phyloP scores from a whole-genome alignment of 2,797 vertebrate genomes.

The Onychomys leucogaster region DNA sequence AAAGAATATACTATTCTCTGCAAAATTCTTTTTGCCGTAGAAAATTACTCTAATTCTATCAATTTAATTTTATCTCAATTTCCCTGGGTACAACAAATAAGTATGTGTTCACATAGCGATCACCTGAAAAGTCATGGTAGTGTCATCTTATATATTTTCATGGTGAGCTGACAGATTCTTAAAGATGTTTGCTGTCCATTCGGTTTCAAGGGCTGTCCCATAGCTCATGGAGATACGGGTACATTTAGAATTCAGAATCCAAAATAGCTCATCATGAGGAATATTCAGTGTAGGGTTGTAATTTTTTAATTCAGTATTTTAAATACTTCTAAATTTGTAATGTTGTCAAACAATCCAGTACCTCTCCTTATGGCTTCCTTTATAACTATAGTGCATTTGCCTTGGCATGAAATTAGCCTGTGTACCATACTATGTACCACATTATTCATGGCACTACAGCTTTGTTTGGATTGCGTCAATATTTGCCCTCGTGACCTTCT shows the following conservation, averaged over 20 bases:
- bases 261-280: not conserved
- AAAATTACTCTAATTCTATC: conserved; percentile 27
- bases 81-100: not conserved
- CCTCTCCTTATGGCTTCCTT: not conserved
- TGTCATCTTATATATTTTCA: not conserved
- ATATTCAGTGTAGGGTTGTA: not conserved
- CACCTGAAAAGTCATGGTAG: conserved; percentile 1
- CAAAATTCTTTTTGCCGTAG: not conserved
- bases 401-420: not conserved
- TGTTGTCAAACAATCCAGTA: not conserved
- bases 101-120: conserved; percentile 10
- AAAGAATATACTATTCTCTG: conserved; percentile 20
- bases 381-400: not conserved
- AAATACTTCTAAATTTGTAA: conserved; percentile 26
- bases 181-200: not conserved
- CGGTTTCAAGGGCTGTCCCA: not conserved
- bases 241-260: not conserved
- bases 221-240: not conserved
- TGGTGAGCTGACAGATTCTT: not conserved
- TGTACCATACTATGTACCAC: not conserved
- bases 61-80: not conserved
- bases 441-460: not conserved
- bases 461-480: not conserved
- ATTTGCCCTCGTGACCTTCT: not conserved
- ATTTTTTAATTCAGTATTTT: conserved; percentile 19